Evolutionary conservation across 2,797 vertebrate genomes (phyloP).

Genomic region (Austrolebias charrua): DNA sequence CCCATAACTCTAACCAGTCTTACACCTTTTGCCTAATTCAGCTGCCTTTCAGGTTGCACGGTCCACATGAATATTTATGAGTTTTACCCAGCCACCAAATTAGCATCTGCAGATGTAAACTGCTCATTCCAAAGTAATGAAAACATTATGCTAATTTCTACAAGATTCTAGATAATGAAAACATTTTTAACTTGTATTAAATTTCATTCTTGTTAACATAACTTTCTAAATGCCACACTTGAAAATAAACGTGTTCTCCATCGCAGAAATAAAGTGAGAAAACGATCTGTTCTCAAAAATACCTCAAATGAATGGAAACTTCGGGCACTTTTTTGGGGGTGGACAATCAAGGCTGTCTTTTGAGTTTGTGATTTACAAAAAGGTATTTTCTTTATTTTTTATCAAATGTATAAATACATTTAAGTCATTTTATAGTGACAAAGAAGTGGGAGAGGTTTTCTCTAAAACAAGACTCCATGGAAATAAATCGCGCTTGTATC

Average conservation of each 20-base stretch:
- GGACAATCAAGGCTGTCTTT: neutral
- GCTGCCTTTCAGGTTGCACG: neutral
- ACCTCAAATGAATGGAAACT: slow-evolving; percentile 13
- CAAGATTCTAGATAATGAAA: neutral
- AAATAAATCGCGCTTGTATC: neutral
- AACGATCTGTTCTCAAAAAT: neutral
- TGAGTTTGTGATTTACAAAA: neutral
- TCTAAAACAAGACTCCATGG: slow-evolving; percentile 4
- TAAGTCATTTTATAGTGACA: slow-evolving; percentile 6
- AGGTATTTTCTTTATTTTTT: slow-evolving; percentile 1
- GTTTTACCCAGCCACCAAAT: neutral
- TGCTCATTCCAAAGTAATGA: slow-evolving; percentile 1
- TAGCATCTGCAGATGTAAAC: neutral
- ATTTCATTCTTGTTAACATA: neutral
- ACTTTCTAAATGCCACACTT: slow-evolving; percentile 1
- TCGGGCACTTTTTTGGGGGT: neutral
- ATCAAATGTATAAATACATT: slow-evolving; percentile 9
- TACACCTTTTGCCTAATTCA: neutral
- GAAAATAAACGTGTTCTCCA: neutral
- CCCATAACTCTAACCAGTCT: neutral
- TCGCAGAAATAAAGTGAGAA: neutral
- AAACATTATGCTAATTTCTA: slow-evolving; percentile 1
- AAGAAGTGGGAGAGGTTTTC: slow-evolving; percentile 12
- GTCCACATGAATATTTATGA: slow-evolving; percentile 3
- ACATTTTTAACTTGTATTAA: neutral